phyloP scores from a whole-genome alignment of 2,797 vertebrate species.

The Enteromius viviparus region DNA sequence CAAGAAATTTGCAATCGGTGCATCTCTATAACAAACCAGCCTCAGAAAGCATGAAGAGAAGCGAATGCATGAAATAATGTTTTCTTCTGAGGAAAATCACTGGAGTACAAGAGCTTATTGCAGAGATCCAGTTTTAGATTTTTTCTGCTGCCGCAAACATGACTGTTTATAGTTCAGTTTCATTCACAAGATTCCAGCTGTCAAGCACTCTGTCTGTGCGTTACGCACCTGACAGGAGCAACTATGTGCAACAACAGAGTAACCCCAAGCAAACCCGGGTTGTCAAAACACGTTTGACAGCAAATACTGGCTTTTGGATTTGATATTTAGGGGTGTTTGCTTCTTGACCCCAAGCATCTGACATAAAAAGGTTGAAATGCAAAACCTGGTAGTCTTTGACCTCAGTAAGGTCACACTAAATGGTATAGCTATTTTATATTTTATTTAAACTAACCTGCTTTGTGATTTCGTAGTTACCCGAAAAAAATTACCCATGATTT shows the following conservation, averaged over 20 bases:
- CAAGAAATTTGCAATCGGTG: too few species aligned
- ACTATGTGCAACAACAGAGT: neutral
- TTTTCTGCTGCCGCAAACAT: neutral
- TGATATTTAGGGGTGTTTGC: neutral
- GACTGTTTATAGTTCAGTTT: conserved; percentile 12
- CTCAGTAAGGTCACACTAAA: neutral
- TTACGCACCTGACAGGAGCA: neutral
- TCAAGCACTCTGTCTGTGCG: neutral
- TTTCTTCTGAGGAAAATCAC: conserved; percentile 9
- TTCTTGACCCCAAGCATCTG: neutral
- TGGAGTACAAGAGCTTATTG: neutral
- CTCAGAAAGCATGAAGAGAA: conserved; percentile 5
- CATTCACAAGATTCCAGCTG: conserved; percentile 30
- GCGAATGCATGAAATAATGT: neutral
- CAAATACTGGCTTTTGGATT: neutral
- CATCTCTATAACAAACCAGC: conserved; percentile 43
- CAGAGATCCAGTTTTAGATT: neutral
- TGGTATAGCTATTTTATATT: neutral
- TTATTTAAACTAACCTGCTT: neutral
- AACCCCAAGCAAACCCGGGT: neutral
- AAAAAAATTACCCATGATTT: too few species aligned
- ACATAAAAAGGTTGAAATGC: neutral
- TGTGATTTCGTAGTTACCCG: too few species aligned
- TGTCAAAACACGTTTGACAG: neutral
- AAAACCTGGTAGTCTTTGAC: neutral